Evolutionary conservation across 2,888 invertebrate species (phyloP), one percentile per base, ranked within the genome.

Genomic region (Aspidiotus rigidus): DNA sequence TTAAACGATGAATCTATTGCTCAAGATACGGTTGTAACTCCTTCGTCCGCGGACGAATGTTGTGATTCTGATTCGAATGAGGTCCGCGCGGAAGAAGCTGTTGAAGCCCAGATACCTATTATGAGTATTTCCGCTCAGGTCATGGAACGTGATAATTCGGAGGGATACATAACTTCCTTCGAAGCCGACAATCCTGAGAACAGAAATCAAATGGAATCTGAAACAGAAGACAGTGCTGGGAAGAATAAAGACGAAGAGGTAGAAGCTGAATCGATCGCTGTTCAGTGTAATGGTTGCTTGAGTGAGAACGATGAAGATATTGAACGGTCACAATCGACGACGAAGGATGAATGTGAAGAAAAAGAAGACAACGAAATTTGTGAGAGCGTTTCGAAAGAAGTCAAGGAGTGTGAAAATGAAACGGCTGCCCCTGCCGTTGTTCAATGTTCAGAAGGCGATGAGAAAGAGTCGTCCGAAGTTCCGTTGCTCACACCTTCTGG

Each of bases 151-250:
- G 86, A 87, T 77, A 82, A 83, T 72, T 86, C 86, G 62, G 87
- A 87, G 75, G 80, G 85, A 71, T 86, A 86, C 75, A 78, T 86
- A 72, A 86, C 86, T 62, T 86, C 86, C 28, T 86, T 85, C 55
- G 86, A 86, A 77, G 80, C 83, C 10, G 71, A 70, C 40, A 71
- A 72, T 15, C 15, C 49, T 16, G 69, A 69, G 15, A 62, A 61
- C 40, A 61, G 13, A 41, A 15, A 15, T 17, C 13, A 10, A 15
- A 7, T 1, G 8, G 62, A 62, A 10, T 42, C 28, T 40, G 57
- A 44, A 62, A 16, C 62, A 7, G 54, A 44, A 17, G 67, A 67
- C 28, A 44, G 39, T 67, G 41, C 55, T 55, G 28, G 28, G 5
- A 28, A 5, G 28, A 9, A 3, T 39, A 15, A 40, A 41, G 40